Base-by-base conservation (phyloP, 2,113 vertebrate genomes). In the Protobothrops mucrosquamatus region DNA sequence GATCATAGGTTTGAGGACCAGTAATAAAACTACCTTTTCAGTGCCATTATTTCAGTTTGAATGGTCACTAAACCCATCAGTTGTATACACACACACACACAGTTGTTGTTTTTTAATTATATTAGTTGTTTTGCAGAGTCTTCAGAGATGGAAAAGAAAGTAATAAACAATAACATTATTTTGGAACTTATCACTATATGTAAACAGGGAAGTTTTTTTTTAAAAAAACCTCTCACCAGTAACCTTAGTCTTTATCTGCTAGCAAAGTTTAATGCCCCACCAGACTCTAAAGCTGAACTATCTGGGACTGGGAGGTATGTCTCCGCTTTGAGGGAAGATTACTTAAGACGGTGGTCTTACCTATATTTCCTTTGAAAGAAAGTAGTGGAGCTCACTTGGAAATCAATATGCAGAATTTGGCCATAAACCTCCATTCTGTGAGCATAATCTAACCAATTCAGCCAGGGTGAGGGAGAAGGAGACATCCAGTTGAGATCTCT, bases 391-490 rank as follows among this genome's bases (percentile, higher is more conserved):
- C 29, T 69, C 29, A 69, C 29, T 69, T 69, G 64, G 64, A 69
- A 14, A 69, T n/a, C 29, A 69, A 69, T 69, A 69, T 69, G 64
- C 29, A 69, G 29, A n/a, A 69, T n/a, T n/a, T 69, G 29, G 29
- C 64, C 64, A 69, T n/a, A 69, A 69, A n/a, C 29, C 4, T 69
- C 29, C 12, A 15, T 69, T 15, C 64, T 69, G 64, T n/a, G 29
- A 12, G 29, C 29, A 69, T 69, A 69, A 69, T n/a, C 64, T 15
- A 15, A n/a, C 64, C 64, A n/a, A n/a, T 69, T 69, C 29, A 69
- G 1, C 2, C 11, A 0, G 0, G 9, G 1, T 43, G 52, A 15
- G 55, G 55, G 55, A 18, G 57, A 1, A 3, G 24, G 8, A 3
- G 24, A 22, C 57, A 64, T 29, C 29, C 64, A 69, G 64, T n/a